phyloP scores from a whole-genome alignment of 2,797 vertebrate genomes.

The Gobio occitaniae region DNA sequence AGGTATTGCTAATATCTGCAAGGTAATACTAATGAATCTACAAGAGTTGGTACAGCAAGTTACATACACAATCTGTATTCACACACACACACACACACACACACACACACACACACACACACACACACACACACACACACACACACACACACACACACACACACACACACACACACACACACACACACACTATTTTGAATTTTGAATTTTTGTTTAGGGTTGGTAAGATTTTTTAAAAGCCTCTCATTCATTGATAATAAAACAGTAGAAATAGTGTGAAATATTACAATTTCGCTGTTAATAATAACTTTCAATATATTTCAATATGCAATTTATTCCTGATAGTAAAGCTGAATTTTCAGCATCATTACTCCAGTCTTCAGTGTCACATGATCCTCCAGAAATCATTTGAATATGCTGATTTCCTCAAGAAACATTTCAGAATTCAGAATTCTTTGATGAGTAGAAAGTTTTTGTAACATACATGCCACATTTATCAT shows the following conservation, averaged over 20 bases:
- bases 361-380: not conserved
- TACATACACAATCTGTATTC: not conserved
- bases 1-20: not conserved
- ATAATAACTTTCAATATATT: not conserved
- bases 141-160: no score
- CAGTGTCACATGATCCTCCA: not conserved
- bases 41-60: not conserved
- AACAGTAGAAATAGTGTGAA: not conserved
- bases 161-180: no score
- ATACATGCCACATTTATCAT: not conserved
- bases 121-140: no score
- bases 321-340: not conserved
- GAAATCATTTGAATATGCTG: not conserved
- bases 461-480: not conserved
- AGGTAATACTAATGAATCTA: not conserved
- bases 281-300: not conserved
- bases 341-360: not conserved
- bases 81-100: no score
- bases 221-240: no score
- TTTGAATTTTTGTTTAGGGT: no score
- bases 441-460: not conserved
- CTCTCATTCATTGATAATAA: not conserved
- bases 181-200: no score
- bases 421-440: slow-evolving; percentile 1
- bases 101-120: no score